Evolutionary conservation across 92 coral and sea anemone genomes (phyloP), one percentile per base, ranked within the genome.

Genomic region (Blastomussa wellsi): DNA sequence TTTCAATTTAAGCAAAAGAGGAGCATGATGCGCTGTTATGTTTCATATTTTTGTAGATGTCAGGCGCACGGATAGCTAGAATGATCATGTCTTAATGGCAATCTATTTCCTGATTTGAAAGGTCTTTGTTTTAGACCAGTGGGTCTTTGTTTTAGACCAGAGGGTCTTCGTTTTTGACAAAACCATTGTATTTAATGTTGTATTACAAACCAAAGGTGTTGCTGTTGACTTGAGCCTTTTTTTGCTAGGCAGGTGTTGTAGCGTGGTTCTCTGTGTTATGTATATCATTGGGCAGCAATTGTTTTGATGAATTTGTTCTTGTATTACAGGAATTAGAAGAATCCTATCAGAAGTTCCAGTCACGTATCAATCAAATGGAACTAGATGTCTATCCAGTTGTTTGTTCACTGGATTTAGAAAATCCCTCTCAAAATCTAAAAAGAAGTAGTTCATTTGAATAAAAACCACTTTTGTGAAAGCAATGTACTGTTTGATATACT

Each of bases 301-400:
- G 20, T 36, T 24, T 12, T 15, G 14, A n/a, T 13, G 36, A 32
- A 32, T 70, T 3, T 36, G 51, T 49, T 35, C 29, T 65, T 76
- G 51, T 38, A 33, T 59, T 67, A 69, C 87, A 94, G 97, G 95
- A 90, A 60, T 80, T 92, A 51, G 95, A 94, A 66, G 97, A 94
- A 71, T 94, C 97, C 4, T 94, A 91, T 84, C 93, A 91, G 22
- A 89, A 89, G 39, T 94, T 94, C 77, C 95, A 94, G 89, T 81
- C 92, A 12, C 95, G 97, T 24, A 92, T 94, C 82, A 94, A 90
- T 66, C 92, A 94, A 81, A 91, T 90, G 78, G 97, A 92, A 57
- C 67, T 87, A 44, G 90, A 90, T 32, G 89, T 88, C 85, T 72
- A 84, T 81, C 83, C 92, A 5, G 20, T 48, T 22, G 70, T 64